Evolutionary conservation across 2,113 vertebrate species (phyloP).

Genomic region (Nothoprocta pentlandii): DNA sequence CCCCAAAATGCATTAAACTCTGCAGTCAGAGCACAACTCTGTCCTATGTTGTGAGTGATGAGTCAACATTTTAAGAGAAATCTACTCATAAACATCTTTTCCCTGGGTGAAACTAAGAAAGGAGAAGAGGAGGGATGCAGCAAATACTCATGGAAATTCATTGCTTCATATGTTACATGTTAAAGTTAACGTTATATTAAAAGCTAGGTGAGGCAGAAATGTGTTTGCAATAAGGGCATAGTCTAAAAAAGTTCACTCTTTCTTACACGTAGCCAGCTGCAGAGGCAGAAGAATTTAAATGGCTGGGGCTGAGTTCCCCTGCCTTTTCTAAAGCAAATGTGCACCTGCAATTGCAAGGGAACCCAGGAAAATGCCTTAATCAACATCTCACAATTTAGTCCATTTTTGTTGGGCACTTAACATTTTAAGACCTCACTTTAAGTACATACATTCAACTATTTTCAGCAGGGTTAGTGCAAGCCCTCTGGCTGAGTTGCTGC

Average conservation of each 20-base stretch:
- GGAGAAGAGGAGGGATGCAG: background rate
- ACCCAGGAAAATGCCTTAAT: background rate
- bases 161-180: background rate
- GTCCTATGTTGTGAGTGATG: background rate
- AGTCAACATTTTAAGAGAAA: background rate
- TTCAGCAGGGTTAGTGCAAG: background rate
- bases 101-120: background rate
- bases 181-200: background rate
- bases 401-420: background rate
- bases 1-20: background rate
- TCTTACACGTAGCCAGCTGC: background rate
- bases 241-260: background rate
- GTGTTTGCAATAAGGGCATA: background rate
- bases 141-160: background rate
- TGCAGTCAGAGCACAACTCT: background rate
- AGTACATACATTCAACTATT: background rate
- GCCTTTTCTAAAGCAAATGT: background rate
- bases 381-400: background rate
- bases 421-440: background rate
- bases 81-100: background rate
- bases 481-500: background rate
- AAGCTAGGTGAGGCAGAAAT: background rate
- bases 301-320: background rate
- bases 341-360: background rate
- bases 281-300: background rate